phyloP scores from a whole-genome alignment of 2,797 vertebrate genomes.

The Myioborus miniatus region DNA sequence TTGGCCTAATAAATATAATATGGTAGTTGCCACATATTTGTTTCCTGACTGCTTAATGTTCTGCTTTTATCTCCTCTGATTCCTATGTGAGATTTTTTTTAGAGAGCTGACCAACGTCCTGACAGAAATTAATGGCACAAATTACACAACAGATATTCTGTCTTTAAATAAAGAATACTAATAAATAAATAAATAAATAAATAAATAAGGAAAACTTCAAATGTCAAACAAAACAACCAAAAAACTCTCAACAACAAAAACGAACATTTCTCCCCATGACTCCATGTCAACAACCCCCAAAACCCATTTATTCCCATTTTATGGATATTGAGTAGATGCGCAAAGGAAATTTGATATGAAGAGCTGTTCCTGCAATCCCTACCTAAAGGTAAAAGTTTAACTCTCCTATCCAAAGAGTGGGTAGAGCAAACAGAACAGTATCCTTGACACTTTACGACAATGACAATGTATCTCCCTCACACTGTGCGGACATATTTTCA shows the following conservation, averaged over 20 bases:
- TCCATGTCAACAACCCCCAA: no score
- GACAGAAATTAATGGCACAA: background rate
- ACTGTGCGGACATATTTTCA: background rate
- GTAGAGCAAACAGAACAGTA: background rate
- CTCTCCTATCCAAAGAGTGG: background rate
- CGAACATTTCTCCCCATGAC: rapidly evolving
- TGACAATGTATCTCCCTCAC: background rate
- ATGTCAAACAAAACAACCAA: background rate
- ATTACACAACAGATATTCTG: background rate
- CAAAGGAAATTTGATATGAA: background rate
- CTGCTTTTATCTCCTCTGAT: background rate
- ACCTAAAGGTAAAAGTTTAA: background rate
- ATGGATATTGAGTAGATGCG: background rate
- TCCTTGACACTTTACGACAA: background rate
- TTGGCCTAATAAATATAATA: background rate
- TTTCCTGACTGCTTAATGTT: background rate
- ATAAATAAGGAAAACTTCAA: background rate
- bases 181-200: no score
- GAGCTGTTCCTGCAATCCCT: background rate
- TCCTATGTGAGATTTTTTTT: rapidly evolving
- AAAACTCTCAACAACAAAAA: background rate
- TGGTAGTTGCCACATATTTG: background rate
- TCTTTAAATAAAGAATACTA: background rate
- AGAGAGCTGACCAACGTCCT: background rate
- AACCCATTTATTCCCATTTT: rapidly evolving